Base-by-base conservation (phyloP, 2,888 invertebrate genomes). In the Exocentrus adspersus region DNA sequence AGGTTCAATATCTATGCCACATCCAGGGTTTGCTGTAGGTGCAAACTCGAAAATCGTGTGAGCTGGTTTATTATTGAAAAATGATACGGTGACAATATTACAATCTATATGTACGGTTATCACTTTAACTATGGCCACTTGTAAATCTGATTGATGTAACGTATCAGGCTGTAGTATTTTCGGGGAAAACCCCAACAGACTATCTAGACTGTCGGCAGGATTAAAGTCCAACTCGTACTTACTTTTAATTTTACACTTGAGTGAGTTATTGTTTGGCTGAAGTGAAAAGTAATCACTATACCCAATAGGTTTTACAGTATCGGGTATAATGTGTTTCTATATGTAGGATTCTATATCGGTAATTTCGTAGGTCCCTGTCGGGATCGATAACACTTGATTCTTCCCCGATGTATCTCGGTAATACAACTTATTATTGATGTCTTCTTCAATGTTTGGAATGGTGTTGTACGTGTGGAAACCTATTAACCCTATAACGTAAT, bases 1-100 rank as follows among this genome's bases (percentile, higher is more conserved):
- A 12, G 78, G 78, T 28, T 74, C 72, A 65, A 78, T 77, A 52
- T 76, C 70, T 52, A 79, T 76, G 67, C 78, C 78, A 75, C 77
- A 80, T 10, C 79, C 81, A 24, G 79, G 76, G 32, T 74, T 71
- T 7, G 75, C 75, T 41, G 62, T 67, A 69, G 69, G 28, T 62
- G 68, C 19, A 66, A 63, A 12, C 71, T 72, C 62, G 37, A 45
- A 77, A 53, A 81, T 72, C 2, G 75, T 78, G 61, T 81, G 79
- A 2, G 73, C 71, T 19, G 63, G 72, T 43, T 65, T 66, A 9
- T 72, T 72, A 67, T 78, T 77, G 7, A 72, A 58, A 57, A 74
- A 80, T 24, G 78, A 72, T 20, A 77, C 78, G 5, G 64, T 51
- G 1, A 69, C 74, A 7, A 77, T 72, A 63, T 75, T 78, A 56